phyloP scores from a whole-genome alignment of 35 echinoderm and acorn worm genomes.

The Heliocidaris tuberculata region DNA sequence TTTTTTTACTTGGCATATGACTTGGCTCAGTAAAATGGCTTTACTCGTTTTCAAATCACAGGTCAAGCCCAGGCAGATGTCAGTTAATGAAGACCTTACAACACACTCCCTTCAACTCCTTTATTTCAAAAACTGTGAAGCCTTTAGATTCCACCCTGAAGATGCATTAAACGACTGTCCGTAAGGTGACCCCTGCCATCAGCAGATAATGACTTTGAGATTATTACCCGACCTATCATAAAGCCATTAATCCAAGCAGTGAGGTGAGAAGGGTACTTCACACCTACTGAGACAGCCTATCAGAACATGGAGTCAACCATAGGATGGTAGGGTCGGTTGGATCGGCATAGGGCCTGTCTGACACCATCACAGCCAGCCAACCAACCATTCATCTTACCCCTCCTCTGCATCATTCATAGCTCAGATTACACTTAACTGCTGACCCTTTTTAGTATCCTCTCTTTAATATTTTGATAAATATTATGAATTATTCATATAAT shows the following conservation, averaged over 20 bases:
- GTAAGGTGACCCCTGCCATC: neutral
- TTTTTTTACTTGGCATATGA: too few species aligned
- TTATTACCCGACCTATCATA: neutral
- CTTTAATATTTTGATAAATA: too few species aligned
- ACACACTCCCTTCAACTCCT: neutral
- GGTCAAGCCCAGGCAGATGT: neutral
- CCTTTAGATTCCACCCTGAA: neutral
- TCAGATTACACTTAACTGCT: too few species aligned
- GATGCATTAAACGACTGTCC: neutral
- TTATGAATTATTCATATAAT: too few species aligned
- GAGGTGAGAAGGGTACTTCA: neutral
- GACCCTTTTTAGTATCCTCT: too few species aligned
- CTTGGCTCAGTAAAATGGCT: too few species aligned
- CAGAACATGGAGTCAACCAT: neutral
- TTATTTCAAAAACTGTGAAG: neutral
- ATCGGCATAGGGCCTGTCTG: neutral
- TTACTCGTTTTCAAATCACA: neutral
- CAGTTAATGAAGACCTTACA: neutral
- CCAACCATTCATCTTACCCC: neutral
- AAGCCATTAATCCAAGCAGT: constrained; percentile 9
- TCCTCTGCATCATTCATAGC: too few species aligned
- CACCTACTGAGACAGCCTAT: neutral
- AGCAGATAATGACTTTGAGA: neutral
- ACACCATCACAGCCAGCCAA: too few species aligned
- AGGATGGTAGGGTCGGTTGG: neutral